phyloP scores from a whole-genome alignment of 2,113 vertebrate genomes.

The Acrocephalus kingi region DNA sequence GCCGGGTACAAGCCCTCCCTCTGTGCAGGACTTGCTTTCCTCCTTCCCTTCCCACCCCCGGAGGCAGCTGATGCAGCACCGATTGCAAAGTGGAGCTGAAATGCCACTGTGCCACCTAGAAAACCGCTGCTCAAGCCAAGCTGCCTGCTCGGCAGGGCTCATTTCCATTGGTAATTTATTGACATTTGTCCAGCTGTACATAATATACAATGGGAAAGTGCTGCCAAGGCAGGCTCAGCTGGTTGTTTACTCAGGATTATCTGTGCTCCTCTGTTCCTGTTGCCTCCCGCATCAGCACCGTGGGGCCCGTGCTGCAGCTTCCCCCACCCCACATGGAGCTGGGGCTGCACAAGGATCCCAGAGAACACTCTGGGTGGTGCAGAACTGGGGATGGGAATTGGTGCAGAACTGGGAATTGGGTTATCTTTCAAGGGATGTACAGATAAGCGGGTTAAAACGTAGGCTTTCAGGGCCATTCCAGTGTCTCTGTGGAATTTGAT shows the following conservation, averaged over 20 bases:
- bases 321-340: accelerated
- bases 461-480: background rate
- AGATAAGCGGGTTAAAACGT: background rate
- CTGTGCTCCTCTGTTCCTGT: background rate
- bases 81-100: background rate
- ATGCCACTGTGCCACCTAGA: background rate
- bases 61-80: background rate
- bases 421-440: background rate
- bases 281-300: background rate
- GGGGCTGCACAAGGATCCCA: background rate
- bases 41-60: background rate
- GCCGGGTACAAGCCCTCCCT: background rate
- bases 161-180: background rate
- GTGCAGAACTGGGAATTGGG: background rate
- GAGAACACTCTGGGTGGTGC: background rate
- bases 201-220: background rate
- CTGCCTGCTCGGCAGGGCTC: background rate
- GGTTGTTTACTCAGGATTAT: background rate
- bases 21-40: background rate
- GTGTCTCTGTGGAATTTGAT: background rate
- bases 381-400: background rate
- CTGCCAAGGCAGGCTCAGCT: background rate
- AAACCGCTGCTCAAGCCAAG: background rate
- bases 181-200: slow-evolving; percentile 2
- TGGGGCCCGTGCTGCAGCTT: accelerated